These are phyloP conservation scores for Montipora capitata DNA, from an alignment of 92 coral and sea anemone species.

Conservation along the genomic window DNA sequence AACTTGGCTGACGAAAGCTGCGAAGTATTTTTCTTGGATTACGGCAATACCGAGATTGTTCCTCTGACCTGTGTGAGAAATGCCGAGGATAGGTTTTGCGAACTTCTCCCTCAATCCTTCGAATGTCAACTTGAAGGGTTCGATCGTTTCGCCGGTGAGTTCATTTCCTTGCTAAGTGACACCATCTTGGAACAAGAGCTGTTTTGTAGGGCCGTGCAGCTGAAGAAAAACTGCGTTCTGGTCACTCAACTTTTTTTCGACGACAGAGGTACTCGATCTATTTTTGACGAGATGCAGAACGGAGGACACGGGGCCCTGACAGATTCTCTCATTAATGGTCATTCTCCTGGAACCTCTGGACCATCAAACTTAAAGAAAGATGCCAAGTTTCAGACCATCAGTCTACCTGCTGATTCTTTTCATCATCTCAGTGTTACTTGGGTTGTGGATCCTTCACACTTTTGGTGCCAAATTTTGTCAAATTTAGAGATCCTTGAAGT, in stretches of 20 bases:
- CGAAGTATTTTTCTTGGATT: conserved; percentile 93
- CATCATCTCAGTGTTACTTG: conserved; percentile 85
- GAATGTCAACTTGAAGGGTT: conserved; percentile 90
- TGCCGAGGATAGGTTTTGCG: conserved; percentile 78
- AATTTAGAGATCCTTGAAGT: conserved; percentile 68
- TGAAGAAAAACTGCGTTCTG: conserved; percentile 78
- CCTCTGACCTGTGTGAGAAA: conserved; percentile 73
- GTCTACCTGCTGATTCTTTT: conserved; percentile 63
- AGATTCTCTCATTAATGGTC: conserved; percentile 11
- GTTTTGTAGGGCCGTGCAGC: conserved; percentile 80
- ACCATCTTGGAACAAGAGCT: conserved; percentile 86
- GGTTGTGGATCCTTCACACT: conserved; percentile 81
- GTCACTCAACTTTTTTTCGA: conserved; percentile 83
- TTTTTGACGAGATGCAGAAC: conserved; percentile 64
- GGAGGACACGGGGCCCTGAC: conserved; percentile 49
- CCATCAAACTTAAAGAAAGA: conserved; percentile 22
- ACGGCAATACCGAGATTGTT: conserved; percentile 92
- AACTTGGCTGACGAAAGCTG: conserved; percentile 56
- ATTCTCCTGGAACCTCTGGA: neutral
- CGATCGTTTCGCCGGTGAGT: conserved; percentile 67
- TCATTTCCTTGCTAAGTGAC: conserved; percentile 63
- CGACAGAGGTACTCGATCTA: conserved; percentile 65
- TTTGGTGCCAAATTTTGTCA: conserved; percentile 85
- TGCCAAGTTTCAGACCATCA: conserved; percentile 63
- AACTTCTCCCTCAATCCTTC: conserved; percentile 87